phyloP scores from a whole-genome alignment of 2,888 invertebrate genomes.

The Cheilosia scutellata region DNA sequence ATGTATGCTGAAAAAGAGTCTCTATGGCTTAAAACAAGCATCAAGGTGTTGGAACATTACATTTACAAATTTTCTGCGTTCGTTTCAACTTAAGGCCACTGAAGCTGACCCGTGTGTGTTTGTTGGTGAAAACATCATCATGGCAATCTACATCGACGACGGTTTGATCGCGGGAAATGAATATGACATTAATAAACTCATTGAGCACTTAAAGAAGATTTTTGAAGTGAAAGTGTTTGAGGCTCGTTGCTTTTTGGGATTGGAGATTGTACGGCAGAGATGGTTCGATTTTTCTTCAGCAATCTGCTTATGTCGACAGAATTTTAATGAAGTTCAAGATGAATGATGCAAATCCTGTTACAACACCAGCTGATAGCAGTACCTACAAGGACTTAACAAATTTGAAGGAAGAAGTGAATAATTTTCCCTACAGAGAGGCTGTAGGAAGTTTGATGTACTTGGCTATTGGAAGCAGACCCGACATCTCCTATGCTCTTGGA shows the following conservation, averaged over 20 bases:
- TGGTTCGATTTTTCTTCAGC: conserved; percentile 46
- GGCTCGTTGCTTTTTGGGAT: conserved; percentile 44
- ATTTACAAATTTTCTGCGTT: conserved; percentile 22
- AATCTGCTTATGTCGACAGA: conserved; percentile 27
- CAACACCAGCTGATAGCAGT: conserved; percentile 11
- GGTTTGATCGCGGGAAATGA: conserved; percentile 51
- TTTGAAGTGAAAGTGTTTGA: conserved; percentile 55
- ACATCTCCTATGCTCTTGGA: conserved; percentile 55
- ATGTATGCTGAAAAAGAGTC: conserved; percentile 65
- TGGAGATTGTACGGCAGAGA: conserved; percentile 35
- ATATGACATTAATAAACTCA: conserved; percentile 29
- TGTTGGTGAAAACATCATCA: conserved; percentile 48
- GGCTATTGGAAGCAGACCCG: conserved; percentile 45
- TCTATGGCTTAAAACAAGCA: conserved; percentile 76
- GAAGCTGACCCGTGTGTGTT: conserved; percentile 32
- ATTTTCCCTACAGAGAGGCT: conserved; percentile 49
- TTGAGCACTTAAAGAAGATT: conserved; percentile 14
- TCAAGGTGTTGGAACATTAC: conserved; percentile 40
- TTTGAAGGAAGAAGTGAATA: not conserved
- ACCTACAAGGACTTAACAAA: conserved; percentile 3
- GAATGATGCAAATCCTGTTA: conserved; percentile 21
- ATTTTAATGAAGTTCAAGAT: conserved; percentile 30
- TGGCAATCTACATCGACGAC: conserved; percentile 77
- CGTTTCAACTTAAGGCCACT: conserved; percentile 28
- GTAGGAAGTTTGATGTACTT: conserved; percentile 67